These are phyloP conservation scores for Quadroppia sp. DNA, from an alignment of 2,888 invertebrate genomes.

Conservation along the genomic window DNA sequence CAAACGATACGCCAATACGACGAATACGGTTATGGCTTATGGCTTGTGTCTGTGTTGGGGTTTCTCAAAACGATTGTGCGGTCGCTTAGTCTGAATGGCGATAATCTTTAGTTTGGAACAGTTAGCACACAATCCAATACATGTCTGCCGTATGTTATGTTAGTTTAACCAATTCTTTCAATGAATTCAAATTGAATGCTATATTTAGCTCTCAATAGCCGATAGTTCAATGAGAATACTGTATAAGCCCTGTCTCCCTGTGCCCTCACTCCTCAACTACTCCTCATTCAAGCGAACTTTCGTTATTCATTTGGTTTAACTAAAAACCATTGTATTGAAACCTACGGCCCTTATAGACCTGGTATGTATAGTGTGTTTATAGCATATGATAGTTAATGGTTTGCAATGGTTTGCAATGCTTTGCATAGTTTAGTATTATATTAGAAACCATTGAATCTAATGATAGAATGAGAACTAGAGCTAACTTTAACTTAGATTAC, in stretches of 20 bases:
- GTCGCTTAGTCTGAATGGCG: not conserved
- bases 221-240: conserved; percentile 8
- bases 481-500: conserved; percentile 16
- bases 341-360: too few relatives aligned
- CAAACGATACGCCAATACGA: not conserved
- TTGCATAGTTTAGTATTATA: not conserved
- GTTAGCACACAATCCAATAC: conserved; percentile 2
- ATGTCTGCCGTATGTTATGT: conserved; percentile 21
- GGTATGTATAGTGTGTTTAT: too few relatives aligned
- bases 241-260: not conserved
- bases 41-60: conserved; percentile 2
- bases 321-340: too few relatives aligned
- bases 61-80: conserved; percentile 2
- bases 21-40: conserved; percentile 8
- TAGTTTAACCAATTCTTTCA: conserved; percentile 17
- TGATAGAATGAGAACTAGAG: not conserved
- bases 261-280: too few relatives aligned
- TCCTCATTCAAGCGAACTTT: too few relatives aligned
- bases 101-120: conserved; percentile 13
- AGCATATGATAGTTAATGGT: conserved; percentile 17
- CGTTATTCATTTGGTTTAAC: too few relatives aligned
- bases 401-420: not conserved
- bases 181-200: not conserved
- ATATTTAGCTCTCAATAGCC: not conserved
- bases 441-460: not conserved